Evolutionary conservation across 53 echinoderm and acorn worm genomes (phyloP).

Genomic region (Luidia sarsii): DNA sequence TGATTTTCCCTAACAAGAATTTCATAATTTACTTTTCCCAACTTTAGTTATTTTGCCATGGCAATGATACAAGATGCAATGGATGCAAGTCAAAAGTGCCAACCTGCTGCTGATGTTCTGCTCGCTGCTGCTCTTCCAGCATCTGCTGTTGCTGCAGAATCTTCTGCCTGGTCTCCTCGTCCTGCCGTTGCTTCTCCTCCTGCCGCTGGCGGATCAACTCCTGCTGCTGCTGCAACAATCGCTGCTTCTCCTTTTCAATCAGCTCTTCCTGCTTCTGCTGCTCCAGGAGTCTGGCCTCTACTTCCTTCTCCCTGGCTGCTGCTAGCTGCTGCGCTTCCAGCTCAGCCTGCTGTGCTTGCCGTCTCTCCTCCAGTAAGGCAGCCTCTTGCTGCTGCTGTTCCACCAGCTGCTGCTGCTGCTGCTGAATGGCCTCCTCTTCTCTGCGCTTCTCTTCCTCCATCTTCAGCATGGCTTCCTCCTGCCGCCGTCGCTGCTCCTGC

Average conservation of each 20-base stretch:
- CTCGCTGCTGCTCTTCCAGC: constrained; percentile 70
- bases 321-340: constrained; percentile 30
- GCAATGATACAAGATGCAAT: too few species aligned
- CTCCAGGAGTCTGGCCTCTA: constrained; percentile 56
- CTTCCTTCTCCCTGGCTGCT: constrained; percentile 64
- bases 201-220: constrained; percentile 79
- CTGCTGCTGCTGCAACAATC: constrained; percentile 94
- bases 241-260: constrained; percentile 89
- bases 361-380: constrained; percentile 22
- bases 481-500: constrained; percentile 24
- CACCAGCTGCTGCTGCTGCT: constrained; percentile 37
- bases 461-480: constrained; percentile 65
- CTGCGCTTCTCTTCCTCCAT: constrained; percentile 54
- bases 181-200: constrained; percentile 84
- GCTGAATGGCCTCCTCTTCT: too few species aligned
- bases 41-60: too few species aligned
- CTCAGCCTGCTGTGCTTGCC: constrained; percentile 21
- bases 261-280: constrained; percentile 89
- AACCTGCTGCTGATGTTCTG: constrained; percentile 56
- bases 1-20: too few species aligned
- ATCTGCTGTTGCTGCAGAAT: constrained; percentile 86
- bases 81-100: too few species aligned
- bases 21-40: too few species aligned
- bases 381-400: constrained; percentile 12
- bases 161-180: constrained; percentile 82